Base-by-base conservation (phyloP, 2,113 vertebrate genomes). In the Rhabdomys dilectus region DNA sequence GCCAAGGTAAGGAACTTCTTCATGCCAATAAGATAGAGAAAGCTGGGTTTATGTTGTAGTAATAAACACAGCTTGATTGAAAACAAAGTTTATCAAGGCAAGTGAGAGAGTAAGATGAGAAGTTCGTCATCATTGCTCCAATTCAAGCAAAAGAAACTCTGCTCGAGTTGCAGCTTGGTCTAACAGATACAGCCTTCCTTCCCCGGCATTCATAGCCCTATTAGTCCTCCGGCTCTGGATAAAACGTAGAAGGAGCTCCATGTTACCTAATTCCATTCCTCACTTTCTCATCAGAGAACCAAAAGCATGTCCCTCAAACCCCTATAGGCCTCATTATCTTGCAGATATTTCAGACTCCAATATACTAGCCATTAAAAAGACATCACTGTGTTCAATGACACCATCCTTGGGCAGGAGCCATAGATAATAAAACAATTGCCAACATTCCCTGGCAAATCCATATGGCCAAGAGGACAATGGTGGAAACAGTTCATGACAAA, bases 301-400 rank as follows among this genome's bases (percentile, higher is more conserved):
- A 70, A 84, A 96, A 96, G 75, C 0, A 0, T 76, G 88, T 91
- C 89, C 81, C 34, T 93, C 39, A 13, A 93, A 73, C 70, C 94
- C 77, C 89, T n/a, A 34, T 70, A 89, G 96, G 76, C 91, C 78
- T 97, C 96, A 97, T 97, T 96, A 95, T 97, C 97, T 97, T 91
- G 66, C 76, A 96, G 91, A 95, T 96, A 95, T 91, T 96, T 95
- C 93, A 91, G 73, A 78, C 91, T 97, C 85, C 92, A 97, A 97
- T 96, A 92, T 97, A 97, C 96, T 97, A 96, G 88, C 93, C 96
- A 97, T 97, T 97, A 98, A 96, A 96, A 94, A 97, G 95, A 97
- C 92, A 89, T 97, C 94, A 92, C 81, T 93, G 76, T 87, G 72
- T 93, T 96, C 81, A 72, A 96, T 97, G 98, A 97, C 98, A 97